Percentiles rank a stretch among this genome's conserved stretches.
Conservation (phyloP, 2,797 vertebrate species). For the Sebastes taczanowskii region DNA sequence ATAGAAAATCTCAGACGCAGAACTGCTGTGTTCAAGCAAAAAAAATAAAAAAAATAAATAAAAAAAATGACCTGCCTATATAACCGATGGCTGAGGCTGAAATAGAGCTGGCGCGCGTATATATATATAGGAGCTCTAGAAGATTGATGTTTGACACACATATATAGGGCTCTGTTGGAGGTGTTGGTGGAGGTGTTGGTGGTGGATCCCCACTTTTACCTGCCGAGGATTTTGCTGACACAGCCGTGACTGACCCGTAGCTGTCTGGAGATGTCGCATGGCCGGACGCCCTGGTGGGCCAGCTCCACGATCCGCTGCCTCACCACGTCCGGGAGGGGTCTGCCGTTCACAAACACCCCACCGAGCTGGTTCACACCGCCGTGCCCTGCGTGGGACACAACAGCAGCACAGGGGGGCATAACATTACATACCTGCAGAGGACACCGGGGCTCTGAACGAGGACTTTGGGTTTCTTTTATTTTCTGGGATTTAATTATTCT, state of each 20-base stretch:
- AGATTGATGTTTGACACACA: slow-evolving; percentile 78
- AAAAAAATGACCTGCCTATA: slow-evolving; percentile 66
- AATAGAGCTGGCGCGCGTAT: slow-evolving; percentile 67
- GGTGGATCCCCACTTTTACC: slow-evolving; percentile 85
- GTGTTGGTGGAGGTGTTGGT: slow-evolving; percentile 47
- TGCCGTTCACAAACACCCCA: slow-evolving; percentile 99
- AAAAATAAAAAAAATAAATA: neutral
- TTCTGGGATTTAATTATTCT: too few relatives aligned
- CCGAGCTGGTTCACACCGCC: slow-evolving; percentile 99
- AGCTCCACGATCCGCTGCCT: slow-evolving; percentile 99
- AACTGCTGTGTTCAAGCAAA: slow-evolving; percentile 66
- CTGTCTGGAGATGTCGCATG: slow-evolving; percentile 98
- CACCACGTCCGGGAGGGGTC: slow-evolving; percentile 98
- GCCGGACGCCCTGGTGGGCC: slow-evolving; percentile 97
- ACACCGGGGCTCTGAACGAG: neutral
- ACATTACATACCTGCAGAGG: slow-evolving; percentile 87
- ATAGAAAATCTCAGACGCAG: slow-evolving; percentile 61
- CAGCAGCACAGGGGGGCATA: slow-evolving; percentile 86
- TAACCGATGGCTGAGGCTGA: slow-evolving; percentile 73
- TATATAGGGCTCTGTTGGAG: slow-evolving; percentile 35
- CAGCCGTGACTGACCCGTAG: slow-evolving; percentile 99
- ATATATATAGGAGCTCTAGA: slow-evolving; percentile 36
- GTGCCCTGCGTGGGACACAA: slow-evolving; percentile 97
- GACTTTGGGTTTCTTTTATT: neutral
- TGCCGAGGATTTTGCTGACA: slow-evolving; percentile 99